Evolutionary conservation across 2,888 invertebrate species (phyloP).

Genomic region (Chymomyza amoena): DNA sequence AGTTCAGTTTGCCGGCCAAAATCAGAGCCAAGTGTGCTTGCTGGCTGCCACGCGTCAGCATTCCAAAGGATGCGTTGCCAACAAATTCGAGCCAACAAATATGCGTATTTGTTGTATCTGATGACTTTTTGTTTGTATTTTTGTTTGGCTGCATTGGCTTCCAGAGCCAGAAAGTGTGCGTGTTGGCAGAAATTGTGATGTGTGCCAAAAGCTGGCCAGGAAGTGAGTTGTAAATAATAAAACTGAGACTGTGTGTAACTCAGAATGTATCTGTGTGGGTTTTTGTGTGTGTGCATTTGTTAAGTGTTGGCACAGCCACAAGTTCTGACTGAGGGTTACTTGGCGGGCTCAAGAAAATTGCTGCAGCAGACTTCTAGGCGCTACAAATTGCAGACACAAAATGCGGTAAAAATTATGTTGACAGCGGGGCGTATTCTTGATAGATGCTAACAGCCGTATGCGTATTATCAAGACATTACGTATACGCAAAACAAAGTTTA

Average conservation of each 20-base stretch:
- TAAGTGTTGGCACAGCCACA: conserved; percentile 44
- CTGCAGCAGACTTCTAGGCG: conserved; percentile 76
- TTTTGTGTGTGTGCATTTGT: conserved; percentile 47
- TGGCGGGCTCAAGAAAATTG: conserved; percentile 46
- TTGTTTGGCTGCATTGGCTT: conserved; percentile 21
- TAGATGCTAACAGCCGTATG: neutral
- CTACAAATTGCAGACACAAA: conserved; percentile 70
- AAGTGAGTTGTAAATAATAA: conserved; percentile 5
- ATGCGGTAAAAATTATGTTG: neutral
- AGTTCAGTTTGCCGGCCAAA: conserved; percentile 35
- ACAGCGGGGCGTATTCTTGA: conserved; percentile 46
- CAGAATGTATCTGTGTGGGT: neutral
- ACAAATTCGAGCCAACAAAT: conserved; percentile 27
- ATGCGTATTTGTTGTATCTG: conserved; percentile 46
- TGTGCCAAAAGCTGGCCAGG: neutral
- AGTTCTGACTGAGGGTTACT: neutral
- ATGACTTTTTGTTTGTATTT: conserved; percentile 27
- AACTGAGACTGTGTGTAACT: neutral
- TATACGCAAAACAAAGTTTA: conserved; percentile 23
- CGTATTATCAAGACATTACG: conserved; percentile 26
- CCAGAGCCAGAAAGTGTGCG: conserved; percentile 16
- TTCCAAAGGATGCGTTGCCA: conserved; percentile 48
- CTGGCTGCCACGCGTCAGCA: conserved; percentile 26
- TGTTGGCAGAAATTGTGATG: neutral
- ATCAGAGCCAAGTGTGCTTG: neutral